phyloP scores from a whole-genome alignment of 2,797 vertebrate species.

The Onychomys leucogaster region DNA sequence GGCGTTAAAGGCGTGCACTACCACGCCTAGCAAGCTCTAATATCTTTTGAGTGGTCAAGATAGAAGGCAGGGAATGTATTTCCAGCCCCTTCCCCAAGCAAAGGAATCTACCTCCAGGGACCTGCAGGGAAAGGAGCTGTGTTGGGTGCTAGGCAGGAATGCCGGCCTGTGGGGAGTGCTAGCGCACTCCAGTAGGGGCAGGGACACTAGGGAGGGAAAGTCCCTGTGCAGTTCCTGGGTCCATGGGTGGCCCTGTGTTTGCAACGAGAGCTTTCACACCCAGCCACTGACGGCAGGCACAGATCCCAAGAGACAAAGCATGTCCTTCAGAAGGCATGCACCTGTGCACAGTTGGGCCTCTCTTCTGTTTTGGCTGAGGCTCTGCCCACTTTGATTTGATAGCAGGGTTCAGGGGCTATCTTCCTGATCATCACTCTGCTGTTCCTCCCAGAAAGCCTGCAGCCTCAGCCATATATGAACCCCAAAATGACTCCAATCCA shows the following conservation, averaged over 20 bases:
- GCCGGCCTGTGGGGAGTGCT: not conserved
- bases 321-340: not conserved
- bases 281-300: not conserved
- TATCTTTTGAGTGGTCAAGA: not conserved
- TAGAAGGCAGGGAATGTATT: not conserved
- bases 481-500: not conserved
- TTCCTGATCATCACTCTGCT: not conserved
- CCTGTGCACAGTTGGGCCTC: not conserved
- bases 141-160: constrained; percentile 56
- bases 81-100: not conserved
- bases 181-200: constrained; percentile 54
- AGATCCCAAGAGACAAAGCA: not conserved
- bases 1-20: not conserved
- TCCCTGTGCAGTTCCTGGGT: not conserved
- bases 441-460: not conserved
- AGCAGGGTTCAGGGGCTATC: not conserved
- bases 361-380: not conserved
- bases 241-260: not conserved
- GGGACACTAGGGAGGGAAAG: not conserved
- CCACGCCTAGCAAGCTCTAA: not conserved
- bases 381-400: not conserved
- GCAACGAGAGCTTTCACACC: not conserved
- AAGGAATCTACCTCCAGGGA: not conserved
- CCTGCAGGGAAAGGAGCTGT: not conserved
- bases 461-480: not conserved